A percentile compares a stretch with the other conserved stretches of the same genome.
These are phyloP conservation scores for Neolamprologus devosi DNA, from an alignment of 2,113 vertebrate species.

Conservation along the genomic window DNA sequence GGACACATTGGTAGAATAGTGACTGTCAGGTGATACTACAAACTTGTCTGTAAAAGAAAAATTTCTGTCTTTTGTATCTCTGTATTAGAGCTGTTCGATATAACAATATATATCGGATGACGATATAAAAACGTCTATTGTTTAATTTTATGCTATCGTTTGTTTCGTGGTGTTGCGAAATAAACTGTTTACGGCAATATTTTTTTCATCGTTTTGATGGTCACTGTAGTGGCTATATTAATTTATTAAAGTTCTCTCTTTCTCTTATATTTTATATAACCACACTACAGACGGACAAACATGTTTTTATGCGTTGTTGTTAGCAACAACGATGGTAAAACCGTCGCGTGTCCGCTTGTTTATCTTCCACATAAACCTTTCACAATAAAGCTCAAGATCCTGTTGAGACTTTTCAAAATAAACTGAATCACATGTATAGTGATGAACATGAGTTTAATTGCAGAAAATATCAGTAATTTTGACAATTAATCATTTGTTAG, in stretches of 20 bases:
- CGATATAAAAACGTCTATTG: neutral
- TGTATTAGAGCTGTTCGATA: neutral
- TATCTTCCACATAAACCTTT: accelerated
- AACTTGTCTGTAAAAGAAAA: neutral
- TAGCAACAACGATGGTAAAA: neutral
- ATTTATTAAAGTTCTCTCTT: accelerated
- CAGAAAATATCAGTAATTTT: neutral
- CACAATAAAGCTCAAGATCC: too few relatives aligned
- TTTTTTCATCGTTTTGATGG: neutral
- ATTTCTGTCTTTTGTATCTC: neutral
- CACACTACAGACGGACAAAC: neutral
- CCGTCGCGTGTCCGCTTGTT: too few relatives aligned
- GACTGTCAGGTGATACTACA: too few relatives aligned
- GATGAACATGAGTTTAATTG: neutral
- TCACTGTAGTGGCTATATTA: too few relatives aligned
- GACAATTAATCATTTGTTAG: neutral
- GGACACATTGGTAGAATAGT: too few relatives aligned
- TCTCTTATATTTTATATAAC: neutral
- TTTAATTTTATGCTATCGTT: neutral
- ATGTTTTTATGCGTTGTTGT: neutral
- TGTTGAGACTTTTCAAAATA: too few relatives aligned
- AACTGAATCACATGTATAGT: neutral
- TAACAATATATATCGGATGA: neutral
- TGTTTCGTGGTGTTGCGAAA: accelerated
- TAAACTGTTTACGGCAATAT: neutral